Evolutionary conservation across 2,888 invertebrate species (phyloP).

Genomic region (Lasioglossum leucozonium): DNA sequence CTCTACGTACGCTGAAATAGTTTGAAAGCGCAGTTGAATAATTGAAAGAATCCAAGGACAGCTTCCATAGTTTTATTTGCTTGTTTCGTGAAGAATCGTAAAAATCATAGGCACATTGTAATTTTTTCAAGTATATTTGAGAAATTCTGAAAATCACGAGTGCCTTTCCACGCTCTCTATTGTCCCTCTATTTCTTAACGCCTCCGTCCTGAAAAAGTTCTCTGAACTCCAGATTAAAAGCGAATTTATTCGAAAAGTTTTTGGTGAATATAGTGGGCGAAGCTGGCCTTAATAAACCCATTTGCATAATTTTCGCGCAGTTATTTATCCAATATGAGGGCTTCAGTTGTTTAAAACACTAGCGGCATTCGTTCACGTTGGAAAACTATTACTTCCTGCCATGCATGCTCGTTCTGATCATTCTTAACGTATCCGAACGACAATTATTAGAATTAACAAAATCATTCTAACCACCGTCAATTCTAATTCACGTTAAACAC

Average conservation of each 20-base stretch:
- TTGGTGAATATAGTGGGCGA: slow-evolving; percentile 19
- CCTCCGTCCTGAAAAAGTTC: neutral
- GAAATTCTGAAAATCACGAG: neutral
- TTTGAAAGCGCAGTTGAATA: neutral
- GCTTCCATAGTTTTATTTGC: neutral
- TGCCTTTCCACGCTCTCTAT: neutral
- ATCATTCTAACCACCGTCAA: neutral
- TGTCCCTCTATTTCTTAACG: neutral
- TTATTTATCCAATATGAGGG: neutral
- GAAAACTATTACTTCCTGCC: neutral
- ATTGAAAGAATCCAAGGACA: neutral
- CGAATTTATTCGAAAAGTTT: neutral
- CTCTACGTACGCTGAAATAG: neutral
- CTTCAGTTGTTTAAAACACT: neutral
- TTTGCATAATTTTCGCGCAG: slow-evolving; percentile 7
- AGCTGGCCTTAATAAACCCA: slow-evolving; percentile 8
- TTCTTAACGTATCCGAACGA: neutral
- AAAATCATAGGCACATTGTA: neutral
- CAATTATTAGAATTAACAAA: neutral
- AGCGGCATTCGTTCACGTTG: neutral
- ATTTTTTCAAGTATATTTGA: neutral
- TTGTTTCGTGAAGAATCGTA: neutral
- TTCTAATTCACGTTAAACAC: neutral
- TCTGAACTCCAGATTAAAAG: neutral
- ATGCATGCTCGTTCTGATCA: neutral